A percentile compares a stretch with the other conserved stretches of the same genome.
These are phyloP conservation scores for Odontomachus brunneus DNA, from an alignment of 1,140 invertebrate genomes.

Conservation along the genomic window DNA sequence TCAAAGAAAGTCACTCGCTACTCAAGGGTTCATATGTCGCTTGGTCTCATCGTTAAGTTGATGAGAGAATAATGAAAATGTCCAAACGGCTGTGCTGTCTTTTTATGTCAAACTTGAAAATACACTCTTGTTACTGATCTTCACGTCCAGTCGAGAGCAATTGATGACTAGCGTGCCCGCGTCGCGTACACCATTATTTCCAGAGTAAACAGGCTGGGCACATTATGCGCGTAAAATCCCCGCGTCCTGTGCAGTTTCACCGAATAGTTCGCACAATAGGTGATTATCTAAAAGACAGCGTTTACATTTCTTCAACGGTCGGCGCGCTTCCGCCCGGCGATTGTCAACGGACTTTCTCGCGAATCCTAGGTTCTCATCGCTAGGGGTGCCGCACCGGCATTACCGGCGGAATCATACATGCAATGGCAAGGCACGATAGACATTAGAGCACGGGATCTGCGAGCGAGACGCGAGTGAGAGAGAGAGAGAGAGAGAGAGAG, in stretches of 20 bases:
- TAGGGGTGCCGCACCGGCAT: background rate
- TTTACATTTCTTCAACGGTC: conserved; percentile 35
- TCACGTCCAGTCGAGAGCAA: background rate
- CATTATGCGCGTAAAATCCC: conserved; percentile 25
- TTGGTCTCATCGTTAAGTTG: too few species aligned
- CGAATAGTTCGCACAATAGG: conserved; percentile 49
- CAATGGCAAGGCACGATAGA: background rate
- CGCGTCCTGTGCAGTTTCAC: conserved; percentile 13
- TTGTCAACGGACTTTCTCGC: conserved; percentile 53
- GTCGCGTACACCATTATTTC: conserved; percentile 14
- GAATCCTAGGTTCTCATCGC: conserved; percentile 34
- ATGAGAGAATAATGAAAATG: too few species aligned
- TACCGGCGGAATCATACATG: conserved; percentile 2
- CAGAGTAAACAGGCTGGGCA: conserved; percentile 10
- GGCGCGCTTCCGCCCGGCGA: conserved; percentile 27
- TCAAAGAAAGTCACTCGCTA: too few species aligned
- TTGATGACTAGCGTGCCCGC: background rate
- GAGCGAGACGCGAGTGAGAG: conserved; percentile 31
- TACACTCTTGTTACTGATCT: background rate
- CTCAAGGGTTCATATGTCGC: too few species aligned
- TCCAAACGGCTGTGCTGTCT: background rate
- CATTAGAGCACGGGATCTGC: conserved; percentile 27
- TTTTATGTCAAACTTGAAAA: background rate
- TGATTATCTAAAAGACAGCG: conserved; percentile 52
- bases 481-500: too few species aligned